Conservation (phyloP, 2,797 vertebrate species). For the Telmatherina bonti region DNA sequence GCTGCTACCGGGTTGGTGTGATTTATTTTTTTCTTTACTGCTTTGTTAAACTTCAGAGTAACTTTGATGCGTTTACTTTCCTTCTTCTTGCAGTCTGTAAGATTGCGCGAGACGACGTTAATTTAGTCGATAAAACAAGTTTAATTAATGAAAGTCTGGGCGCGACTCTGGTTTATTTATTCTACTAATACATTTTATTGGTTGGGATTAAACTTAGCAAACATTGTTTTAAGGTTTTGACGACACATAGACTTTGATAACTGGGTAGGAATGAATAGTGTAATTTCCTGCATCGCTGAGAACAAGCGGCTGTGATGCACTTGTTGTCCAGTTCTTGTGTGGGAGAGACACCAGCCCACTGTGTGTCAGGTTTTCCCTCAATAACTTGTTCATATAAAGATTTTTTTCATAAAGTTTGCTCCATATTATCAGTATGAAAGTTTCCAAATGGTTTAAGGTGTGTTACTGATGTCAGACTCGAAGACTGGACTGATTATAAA, state of each 20-base stretch:
- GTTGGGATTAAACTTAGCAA: not conserved
- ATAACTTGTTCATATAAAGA: not conserved
- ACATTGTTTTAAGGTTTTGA: not conserved
- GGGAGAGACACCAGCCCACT: constrained; percentile 16
- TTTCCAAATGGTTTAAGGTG: not conserved
- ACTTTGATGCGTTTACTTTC: not conserved
- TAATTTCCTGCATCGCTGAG: constrained; percentile 23
- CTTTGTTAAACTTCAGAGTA: not conserved
- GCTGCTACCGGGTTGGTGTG: not conserved
- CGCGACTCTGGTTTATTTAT: not conserved
- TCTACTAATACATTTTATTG: not conserved
- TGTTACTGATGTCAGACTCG: not conserved
- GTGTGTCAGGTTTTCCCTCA: not conserved
- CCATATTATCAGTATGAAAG: not conserved
- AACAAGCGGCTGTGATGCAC: not conserved
- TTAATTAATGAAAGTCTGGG: not conserved
- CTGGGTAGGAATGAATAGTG: not conserved
- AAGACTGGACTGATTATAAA: not conserved
- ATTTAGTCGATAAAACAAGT: not conserved
- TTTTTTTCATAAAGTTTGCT: not conserved
- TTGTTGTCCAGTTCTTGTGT: not conserved
- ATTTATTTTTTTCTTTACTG: no score
- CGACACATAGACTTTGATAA: no score
- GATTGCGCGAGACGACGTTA: not conserved
- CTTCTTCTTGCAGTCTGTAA: not conserved